A percentile compares a stretch with the other conserved stretches of the same genome.
These are phyloP conservation scores for Prorops nasuta DNA, from an alignment of 1,140 invertebrate genomes.

Conservation along the genomic window DNA sequence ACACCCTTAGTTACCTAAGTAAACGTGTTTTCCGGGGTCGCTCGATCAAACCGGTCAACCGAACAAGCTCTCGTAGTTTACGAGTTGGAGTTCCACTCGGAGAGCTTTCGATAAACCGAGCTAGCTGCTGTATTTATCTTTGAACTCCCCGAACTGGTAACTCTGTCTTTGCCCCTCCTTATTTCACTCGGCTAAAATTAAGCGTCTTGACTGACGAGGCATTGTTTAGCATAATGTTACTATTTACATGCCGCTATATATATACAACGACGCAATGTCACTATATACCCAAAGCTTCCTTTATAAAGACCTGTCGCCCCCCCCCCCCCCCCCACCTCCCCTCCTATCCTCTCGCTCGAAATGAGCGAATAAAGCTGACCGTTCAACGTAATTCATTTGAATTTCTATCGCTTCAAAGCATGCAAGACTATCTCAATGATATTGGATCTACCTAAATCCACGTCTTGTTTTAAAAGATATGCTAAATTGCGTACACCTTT, in stretches of 20 bases:
- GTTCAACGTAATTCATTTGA: too few species aligned
- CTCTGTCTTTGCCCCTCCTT: neutral
- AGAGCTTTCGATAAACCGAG: constrained; percentile 20
- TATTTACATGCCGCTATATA: neutral
- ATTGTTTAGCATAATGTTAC: neutral
- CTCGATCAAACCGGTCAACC: neutral
- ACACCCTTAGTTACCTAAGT: constrained; percentile 13
- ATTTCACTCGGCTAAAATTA: neutral
- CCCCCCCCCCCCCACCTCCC: too few species aligned
- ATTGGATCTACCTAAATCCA: too few species aligned
- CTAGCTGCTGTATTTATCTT: constrained; percentile 7
- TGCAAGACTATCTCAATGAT: too few species aligned
- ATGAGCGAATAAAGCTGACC: too few species aligned
- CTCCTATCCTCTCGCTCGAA: too few species aligned
- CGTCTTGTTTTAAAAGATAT: too few species aligned
- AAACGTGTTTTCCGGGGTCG: constrained; percentile 21
- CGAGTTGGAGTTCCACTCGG: constrained; percentile 16
- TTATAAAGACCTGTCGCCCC: too few species aligned
- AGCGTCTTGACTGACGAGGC: neutral
- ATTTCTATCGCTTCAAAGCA: too few species aligned
- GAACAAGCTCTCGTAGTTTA: constrained; percentile 1
- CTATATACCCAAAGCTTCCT: too few species aligned
- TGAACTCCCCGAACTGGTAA: neutral
- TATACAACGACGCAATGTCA: neutral
- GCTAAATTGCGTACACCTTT: too few species aligned